A percentile compares a stretch with the other conserved stretches of the same genome.
These are phyloP conservation scores for Sycobia sp. DNA, from an alignment of 1,140 invertebrate species.

Conservation along the genomic window DNA sequence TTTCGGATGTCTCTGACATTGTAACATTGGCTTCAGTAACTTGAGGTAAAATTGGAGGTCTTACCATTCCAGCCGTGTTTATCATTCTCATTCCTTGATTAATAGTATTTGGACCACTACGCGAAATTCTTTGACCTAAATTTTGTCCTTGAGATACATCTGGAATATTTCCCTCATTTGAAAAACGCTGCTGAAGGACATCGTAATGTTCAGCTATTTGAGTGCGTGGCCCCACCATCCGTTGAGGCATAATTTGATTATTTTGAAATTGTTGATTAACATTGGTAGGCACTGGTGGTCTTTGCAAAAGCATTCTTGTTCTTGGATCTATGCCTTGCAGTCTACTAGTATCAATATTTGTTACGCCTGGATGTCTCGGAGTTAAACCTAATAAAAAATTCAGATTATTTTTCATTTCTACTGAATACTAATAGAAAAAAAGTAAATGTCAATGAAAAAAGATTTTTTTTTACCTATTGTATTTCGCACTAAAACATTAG, in stretches of 20 bases:
- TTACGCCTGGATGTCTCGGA: conserved; percentile 47
- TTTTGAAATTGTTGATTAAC: conserved; percentile 51
- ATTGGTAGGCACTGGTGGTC: conserved; percentile 45
- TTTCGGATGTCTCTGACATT: conserved; percentile 63
- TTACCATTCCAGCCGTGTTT: conserved; percentile 43
- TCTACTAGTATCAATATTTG: conserved; percentile 50
- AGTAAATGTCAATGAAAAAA: too few species aligned
- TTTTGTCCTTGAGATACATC: conserved; percentile 51
- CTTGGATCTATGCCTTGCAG: conserved; percentile 61
- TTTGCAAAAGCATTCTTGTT: conserved; percentile 60
- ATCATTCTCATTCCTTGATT: conserved; percentile 54
- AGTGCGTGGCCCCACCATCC: conserved; percentile 48
- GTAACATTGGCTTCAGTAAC: conserved; percentile 49
- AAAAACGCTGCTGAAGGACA: conserved; percentile 56
- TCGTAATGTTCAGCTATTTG: conserved; percentile 53
- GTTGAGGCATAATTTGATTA: conserved; percentile 49
- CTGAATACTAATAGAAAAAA: neutral
- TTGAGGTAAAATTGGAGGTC: conserved; percentile 48
- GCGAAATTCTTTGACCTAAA: conserved; percentile 50
- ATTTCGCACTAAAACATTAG: conserved; percentile 55
- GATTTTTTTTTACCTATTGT: conserved; percentile 53
- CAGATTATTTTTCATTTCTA: neutral
- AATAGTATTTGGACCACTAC: conserved; percentile 47
- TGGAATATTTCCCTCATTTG: conserved; percentile 43
- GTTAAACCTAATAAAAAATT: conserved; percentile 42